These are phyloP conservation scores for Urosaurus nigricauda DNA, from an alignment of 2,797 vertebrate species.

Conservation along the genomic window DNA sequence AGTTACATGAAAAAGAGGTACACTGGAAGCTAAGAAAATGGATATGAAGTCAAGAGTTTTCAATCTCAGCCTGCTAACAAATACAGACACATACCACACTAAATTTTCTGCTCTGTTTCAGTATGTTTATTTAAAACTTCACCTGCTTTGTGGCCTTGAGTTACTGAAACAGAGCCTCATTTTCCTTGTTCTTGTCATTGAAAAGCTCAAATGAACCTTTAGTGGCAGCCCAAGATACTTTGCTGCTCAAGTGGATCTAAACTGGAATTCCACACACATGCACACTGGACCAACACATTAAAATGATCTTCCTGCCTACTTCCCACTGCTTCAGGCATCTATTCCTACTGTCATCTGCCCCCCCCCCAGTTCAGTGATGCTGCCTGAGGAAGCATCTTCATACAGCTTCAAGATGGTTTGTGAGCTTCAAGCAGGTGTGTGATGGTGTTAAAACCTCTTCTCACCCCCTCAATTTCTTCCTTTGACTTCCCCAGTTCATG, in stretches of 20 bases:
- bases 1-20: constrained; percentile 78
- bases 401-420: not conserved
- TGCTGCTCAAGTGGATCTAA: not conserved
- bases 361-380: not conserved
- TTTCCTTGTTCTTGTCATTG: not conserved
- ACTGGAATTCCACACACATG: not conserved
- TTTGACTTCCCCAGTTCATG: not conserved
- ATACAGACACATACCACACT: not conserved
- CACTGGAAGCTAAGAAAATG: constrained; percentile 75
- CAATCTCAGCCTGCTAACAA: constrained; percentile 47
- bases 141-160: constrained; percentile 32
- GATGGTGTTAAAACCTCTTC: not conserved
- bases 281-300: not conserved
- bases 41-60: constrained; percentile 75
- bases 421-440: not conserved
- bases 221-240: not conserved
- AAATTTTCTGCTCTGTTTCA: constrained; percentile 49
- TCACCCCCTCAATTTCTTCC: not conserved
- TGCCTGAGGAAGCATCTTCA: not conserved
- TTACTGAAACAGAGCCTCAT: constrained; percentile 28
- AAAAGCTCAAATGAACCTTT: not conserved
- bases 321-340: not conserved
- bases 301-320: not conserved
- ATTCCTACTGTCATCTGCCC: not conserved
- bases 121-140: constrained; percentile 56